Conservation (phyloP, 2,113 vertebrate genomes). For the Pseudopodoces humilis region DNA sequence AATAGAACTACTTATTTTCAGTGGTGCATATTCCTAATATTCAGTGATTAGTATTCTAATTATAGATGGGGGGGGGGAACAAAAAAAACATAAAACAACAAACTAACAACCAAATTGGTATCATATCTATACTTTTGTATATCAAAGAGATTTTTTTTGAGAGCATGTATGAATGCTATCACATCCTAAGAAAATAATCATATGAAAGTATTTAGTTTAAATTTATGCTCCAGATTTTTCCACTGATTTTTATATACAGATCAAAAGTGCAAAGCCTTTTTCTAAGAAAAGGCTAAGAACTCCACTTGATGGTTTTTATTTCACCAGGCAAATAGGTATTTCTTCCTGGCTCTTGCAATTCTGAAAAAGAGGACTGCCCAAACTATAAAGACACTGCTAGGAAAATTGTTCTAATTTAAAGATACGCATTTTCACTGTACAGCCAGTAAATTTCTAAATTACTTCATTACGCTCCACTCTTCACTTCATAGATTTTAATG, state of each 20-base stretch:
- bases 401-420: conserved; percentile 3
- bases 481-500: neutral
- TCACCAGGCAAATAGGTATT: neutral
- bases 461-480: neutral
- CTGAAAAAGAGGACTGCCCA: neutral
- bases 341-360: neutral
- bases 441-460: neutral
- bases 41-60: neutral
- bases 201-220: neutral
- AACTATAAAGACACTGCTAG: neutral
- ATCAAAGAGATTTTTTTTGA: neutral
- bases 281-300: neutral
- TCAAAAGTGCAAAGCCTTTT: neutral
- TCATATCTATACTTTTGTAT: neutral
- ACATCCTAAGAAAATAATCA: neutral
- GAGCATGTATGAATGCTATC: neutral
- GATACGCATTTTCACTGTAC: neutral
- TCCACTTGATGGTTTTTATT: neutral
- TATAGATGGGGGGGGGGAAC: neutral
- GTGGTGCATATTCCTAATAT: neutral
- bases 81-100: neutral
- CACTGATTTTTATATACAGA: neutral
- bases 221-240: neutral
- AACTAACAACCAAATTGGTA: neutral
- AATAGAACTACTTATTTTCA: neutral